Conservation (phyloP, 2,113 vertebrate species). For the Gadus macrocephalus region DNA sequence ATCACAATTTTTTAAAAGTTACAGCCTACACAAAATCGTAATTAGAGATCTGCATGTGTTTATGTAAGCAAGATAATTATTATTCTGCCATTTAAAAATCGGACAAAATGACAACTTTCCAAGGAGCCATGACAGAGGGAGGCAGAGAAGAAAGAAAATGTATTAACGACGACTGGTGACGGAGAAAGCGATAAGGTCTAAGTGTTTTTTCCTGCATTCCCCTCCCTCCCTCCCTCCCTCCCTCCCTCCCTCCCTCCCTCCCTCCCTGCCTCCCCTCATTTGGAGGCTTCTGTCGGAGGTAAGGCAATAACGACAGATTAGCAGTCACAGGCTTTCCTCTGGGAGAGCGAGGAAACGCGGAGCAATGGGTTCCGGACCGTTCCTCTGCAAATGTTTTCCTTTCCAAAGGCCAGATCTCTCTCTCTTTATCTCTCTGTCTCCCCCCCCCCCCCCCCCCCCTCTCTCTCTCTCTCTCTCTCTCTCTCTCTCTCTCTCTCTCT, state of each 20-base stretch:
- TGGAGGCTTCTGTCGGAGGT: conserved; percentile 68
- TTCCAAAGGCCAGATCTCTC: conserved; percentile 73
- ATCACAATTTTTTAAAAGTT: too few species aligned
- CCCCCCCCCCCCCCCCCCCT: conserved; percentile 2
- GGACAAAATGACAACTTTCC: too few species aligned
- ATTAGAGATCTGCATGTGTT: too few species aligned
- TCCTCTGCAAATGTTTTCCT: conserved; percentile 69
- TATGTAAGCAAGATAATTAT: too few species aligned
- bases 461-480: too few species aligned
- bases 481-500: conserved; percentile 62
- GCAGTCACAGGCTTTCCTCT: conserved; percentile 70
- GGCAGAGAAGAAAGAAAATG: conserved; percentile 4
- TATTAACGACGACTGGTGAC: conserved; percentile 35
- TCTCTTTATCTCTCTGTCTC: conserved; percentile 65
- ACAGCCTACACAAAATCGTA: too few species aligned
- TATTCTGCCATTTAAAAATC: too few species aligned
- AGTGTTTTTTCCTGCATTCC: conserved; percentile 44
- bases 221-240: conserved; percentile 25
- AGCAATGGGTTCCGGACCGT: conserved; percentile 64
- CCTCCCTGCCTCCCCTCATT: conserved; percentile 68
- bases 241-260: conserved; percentile 24
- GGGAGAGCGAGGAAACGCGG: conserved; percentile 59
- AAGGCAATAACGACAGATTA: conserved; percentile 79
- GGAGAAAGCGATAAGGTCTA: conserved; percentile 50
- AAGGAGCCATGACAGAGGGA: conserved; percentile 30